Percentiles rank a stretch among this genome's conserved stretches.
These are phyloP conservation scores for Aurelia sp. DNA, from an alignment of 30 jellyfish, hydroid and myxozoan species.

Conservation along the genomic window DNA sequence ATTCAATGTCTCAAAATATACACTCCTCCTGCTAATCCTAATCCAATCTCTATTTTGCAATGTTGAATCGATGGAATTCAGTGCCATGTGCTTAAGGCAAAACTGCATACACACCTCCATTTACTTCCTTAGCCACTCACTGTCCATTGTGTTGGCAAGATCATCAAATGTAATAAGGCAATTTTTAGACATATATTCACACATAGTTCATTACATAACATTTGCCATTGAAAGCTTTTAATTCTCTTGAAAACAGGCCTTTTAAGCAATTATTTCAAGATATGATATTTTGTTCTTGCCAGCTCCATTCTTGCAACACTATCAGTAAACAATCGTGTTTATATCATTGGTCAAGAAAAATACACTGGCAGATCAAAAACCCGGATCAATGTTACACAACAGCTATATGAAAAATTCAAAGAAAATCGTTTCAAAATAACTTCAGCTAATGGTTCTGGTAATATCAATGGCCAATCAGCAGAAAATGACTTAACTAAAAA, in stretches of 20 bases:
- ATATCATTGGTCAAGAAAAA: conserved; percentile 7
- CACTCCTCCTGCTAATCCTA: too few species aligned
- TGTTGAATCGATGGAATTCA: too few species aligned
- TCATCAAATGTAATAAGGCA: too few species aligned
- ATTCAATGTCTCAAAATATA: too few species aligned
- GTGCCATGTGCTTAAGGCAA: too few species aligned
- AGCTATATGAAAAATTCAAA: conserved; percentile 14
- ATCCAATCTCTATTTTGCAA: too few species aligned
- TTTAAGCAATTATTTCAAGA: not conserved
- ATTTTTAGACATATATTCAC: too few species aligned
- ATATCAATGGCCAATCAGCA: not conserved
- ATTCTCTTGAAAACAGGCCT: not conserved
- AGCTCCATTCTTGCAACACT: conserved; percentile 35
- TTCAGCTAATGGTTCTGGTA: not conserved
- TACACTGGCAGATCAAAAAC: conserved; percentile 35
- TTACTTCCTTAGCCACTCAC: too few species aligned
- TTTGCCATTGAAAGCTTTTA: too few species aligned
- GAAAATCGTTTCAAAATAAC: not conserved
- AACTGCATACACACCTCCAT: too few species aligned
- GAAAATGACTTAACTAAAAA: not conserved
- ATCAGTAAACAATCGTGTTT: conserved; percentile 27
- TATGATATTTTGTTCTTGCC: not conserved
- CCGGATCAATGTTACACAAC: conserved; percentile 7
- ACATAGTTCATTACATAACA: too few species aligned
- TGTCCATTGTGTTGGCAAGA: too few species aligned